A percentile compares a stretch with the other conserved stretches of the same genome.
Evolutionary conservation across 2,797 vertebrate species (phyloP).

Genomic region (Strix occidentalis): DNA sequence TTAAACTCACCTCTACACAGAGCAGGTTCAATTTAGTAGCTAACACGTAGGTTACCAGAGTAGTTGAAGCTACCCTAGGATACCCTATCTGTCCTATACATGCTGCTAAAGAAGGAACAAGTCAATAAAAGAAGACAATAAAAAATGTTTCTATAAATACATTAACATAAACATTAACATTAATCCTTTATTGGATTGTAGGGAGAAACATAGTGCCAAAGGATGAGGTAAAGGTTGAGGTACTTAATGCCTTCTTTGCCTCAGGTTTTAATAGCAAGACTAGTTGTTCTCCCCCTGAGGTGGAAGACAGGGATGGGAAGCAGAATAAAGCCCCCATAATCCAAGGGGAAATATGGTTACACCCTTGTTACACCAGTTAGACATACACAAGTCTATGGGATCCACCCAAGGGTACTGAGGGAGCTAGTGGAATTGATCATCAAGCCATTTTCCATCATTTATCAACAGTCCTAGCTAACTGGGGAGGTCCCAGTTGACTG

Average conservation of each 20-base stretch:
- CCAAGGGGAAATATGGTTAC: neutral
- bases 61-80: neutral
- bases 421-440: neutral
- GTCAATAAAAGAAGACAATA: neutral
- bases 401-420: no score
- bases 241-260: neutral
- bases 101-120: neutral
- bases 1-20: neutral
- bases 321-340: neutral
- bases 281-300: neutral
- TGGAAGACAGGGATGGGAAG: neutral
- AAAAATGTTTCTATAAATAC: neutral
- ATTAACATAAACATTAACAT: no score
- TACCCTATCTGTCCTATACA: neutral
- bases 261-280: neutral
- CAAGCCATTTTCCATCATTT: no score
- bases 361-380: neutral
- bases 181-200: neutral
- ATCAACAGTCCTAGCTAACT: neutral
- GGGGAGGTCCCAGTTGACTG: neutral
- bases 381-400: neutral
- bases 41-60: neutral
- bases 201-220: neutral
- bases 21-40: neutral
- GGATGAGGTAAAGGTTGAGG: neutral